Base-by-base conservation (phyloP, 2,113 vertebrate species). In the Osmerus eperlanus region DNA sequence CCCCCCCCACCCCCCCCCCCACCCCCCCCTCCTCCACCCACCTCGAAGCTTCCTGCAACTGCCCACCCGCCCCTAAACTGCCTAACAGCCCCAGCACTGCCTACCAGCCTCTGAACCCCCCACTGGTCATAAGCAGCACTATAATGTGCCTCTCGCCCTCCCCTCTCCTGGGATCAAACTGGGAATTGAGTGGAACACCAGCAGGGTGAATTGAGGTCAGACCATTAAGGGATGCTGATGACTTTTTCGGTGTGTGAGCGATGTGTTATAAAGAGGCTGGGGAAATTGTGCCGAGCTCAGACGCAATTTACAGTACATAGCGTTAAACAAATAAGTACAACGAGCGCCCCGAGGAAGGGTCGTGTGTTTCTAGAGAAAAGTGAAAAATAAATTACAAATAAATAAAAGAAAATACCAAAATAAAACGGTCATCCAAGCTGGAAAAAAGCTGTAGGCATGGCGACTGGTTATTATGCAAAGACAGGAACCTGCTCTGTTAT, bases 381-480 rank as follows among this genome's bases (percentile, higher is more conserved):
- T 47, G 4, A 23, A 9, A 47, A 11, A 9, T 47, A 0, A 47
- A 47, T 36, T 28, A 28, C 25, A 36, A 36, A 36, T 36, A 36
- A 6, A 47, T 4, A 47, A 47, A 47, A 47, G 41, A 47, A 47
- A 47, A 47, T 11, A 47, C 7, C 0, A 67, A 41, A 51, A 51
- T 41, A 41, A 29, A 56, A 59, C 68, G 58, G 32, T 14, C 25
- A 14, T 69, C 68, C 25, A 28, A 60, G 68, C 29, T 59, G 29
- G 36, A 1, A 36, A 36, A 7, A 36, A 14, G 11, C 54, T 41
- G 32, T 54, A 12, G 28, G 61, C 71, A 56, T 67, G 68, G 71
- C 73, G 66, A 68, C 70, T 54, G 73, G 76, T 64, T 74, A 67
- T 77, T 79, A 72, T 62, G 53, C 23, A 68, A 68, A n/a, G 61